phyloP scores from a whole-genome alignment of 2,113 vertebrate species.

The Condylura cristata region DNA sequence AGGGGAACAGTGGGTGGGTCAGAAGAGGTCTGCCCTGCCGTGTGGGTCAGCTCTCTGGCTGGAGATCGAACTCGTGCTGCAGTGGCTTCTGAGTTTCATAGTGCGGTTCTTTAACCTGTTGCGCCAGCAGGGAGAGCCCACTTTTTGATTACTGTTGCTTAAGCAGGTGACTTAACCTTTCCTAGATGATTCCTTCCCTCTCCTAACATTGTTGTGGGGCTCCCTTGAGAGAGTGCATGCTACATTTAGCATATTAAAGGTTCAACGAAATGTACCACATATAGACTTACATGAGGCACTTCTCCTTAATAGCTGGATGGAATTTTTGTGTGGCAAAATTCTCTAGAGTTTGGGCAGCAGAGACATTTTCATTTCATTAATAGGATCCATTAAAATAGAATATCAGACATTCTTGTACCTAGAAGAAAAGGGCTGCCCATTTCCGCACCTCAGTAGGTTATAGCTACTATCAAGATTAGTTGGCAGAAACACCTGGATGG shows the following conservation, averaged over 20 bases:
- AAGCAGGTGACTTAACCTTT: background rate
- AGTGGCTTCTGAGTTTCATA: no score
- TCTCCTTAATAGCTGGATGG: background rate
- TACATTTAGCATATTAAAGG: background rate
- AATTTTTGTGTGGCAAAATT: background rate
- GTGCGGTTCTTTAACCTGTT: no score
- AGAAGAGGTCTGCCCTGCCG: no score
- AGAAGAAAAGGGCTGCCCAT: background rate
- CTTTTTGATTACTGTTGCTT: background rate
- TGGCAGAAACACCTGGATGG: background rate
- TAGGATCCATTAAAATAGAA: background rate
- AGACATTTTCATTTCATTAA: constrained; percentile 24
- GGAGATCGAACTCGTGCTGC: no score
- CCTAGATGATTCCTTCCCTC: background rate
- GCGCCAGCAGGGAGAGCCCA: no score
- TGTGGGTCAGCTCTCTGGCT: no score
- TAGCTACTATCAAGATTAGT: background rate
- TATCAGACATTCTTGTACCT: background rate
- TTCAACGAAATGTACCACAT: background rate
- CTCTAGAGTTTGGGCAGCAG: background rate
- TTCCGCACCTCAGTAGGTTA: background rate
- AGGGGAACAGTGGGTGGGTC: no score
- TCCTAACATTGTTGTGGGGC: background rate
- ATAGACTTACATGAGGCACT: background rate
- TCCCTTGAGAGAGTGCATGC: background rate